A percentile compares a stretch with the other conserved stretches of the same genome.
phyloP scores from a whole-genome alignment of 2,888 invertebrate genomes.

The Petrolisthes manimaculis region DNA sequence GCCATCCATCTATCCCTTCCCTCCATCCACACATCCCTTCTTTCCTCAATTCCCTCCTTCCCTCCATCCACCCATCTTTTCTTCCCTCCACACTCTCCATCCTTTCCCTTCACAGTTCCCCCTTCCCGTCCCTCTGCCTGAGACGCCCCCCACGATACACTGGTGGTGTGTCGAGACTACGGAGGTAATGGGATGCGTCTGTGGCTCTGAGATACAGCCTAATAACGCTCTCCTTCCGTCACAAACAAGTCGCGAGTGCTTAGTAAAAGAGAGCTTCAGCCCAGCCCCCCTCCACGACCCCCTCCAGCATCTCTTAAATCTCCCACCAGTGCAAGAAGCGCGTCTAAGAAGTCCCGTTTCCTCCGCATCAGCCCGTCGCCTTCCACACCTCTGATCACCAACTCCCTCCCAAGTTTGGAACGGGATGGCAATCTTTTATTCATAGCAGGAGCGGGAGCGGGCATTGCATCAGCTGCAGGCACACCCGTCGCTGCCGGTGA shows the following conservation, averaged over 20 bases:
- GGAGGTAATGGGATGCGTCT: too few species aligned
- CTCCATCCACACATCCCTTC: not conserved
- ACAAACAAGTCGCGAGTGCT: not conserved
- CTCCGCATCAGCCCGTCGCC: conserved; percentile 14
- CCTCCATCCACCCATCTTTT: not conserved
- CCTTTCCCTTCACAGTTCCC: not conserved
- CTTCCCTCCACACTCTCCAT: not conserved
- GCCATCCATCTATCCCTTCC: conserved; percentile 1
- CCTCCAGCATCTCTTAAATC: conserved; percentile 11
- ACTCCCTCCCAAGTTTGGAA: conserved; percentile 33
- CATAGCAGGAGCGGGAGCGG: conserved; percentile 24
- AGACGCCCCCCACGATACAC: too few species aligned
- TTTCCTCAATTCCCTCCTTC: conserved; percentile 1
- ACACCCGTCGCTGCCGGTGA: conserved; percentile 17
- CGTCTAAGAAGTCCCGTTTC: conserved; percentile 15
- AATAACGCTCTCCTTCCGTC: not conserved
- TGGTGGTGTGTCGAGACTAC: too few species aligned
- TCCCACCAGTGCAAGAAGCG: conserved; percentile 1
- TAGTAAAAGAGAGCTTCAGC: not conserved
- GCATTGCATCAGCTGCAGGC: conserved; percentile 27
- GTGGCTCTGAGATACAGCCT: not conserved
- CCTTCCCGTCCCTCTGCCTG: not conserved
- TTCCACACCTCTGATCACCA: conserved; percentile 39
- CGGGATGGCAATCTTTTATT: conserved; percentile 38
- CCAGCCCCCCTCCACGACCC: not conserved